Percentiles rank a stretch among this genome's conserved stretches.
These are phyloP conservation scores for Drosophila mayaguana DNA, from an alignment of 2,888 invertebrate species.

Conservation along the genomic window DNA sequence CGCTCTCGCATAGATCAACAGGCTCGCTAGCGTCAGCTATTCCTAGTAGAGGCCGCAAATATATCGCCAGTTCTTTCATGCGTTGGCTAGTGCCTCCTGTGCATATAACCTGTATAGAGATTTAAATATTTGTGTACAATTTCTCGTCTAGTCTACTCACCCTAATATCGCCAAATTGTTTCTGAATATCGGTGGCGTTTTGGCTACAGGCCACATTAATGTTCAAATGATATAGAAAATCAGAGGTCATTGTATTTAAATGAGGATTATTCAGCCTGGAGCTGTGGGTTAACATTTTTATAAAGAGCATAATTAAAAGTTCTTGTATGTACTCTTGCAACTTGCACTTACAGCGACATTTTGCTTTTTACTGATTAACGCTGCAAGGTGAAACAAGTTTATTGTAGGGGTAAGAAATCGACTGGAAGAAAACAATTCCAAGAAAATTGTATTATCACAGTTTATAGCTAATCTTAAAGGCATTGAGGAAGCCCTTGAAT, in stretches of 20 bases:
- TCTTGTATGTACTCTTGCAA: background rate
- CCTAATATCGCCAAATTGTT: slow-evolving; percentile 97
- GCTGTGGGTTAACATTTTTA: background rate
- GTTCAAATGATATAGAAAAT: slow-evolving; percentile 95
- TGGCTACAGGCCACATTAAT: slow-evolving; percentile 93
- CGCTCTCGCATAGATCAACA: slow-evolving; percentile 93
- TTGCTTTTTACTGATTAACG: background rate
- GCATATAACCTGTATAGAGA: slow-evolving; percentile 92
- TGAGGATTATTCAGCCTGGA: slow-evolving; percentile 58
- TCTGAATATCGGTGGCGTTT: slow-evolving; percentile 89
- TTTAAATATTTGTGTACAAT: background rate
- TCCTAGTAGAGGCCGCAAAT: slow-evolving; percentile 92
- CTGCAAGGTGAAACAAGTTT: background rate
- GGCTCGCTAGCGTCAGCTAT: slow-evolving; percentile 89
- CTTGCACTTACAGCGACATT: background rate
- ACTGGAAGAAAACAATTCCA: too few relatives aligned
- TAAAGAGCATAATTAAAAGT: too few relatives aligned
- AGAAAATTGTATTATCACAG: too few relatives aligned
- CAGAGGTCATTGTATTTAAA: slow-evolving; percentile 82
- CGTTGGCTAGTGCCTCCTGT: slow-evolving; percentile 97
- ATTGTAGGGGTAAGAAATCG: too few relatives aligned
- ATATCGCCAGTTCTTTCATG: slow-evolving; percentile 95
- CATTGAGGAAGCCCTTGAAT: too few relatives aligned
- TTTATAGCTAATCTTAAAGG: too few relatives aligned
- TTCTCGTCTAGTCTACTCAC: slow-evolving; percentile 85